phyloP scores from a whole-genome alignment of 37 sponge, comb jelly and placozoan genomes.

The Chondrilla cf. caribensis region DNA sequence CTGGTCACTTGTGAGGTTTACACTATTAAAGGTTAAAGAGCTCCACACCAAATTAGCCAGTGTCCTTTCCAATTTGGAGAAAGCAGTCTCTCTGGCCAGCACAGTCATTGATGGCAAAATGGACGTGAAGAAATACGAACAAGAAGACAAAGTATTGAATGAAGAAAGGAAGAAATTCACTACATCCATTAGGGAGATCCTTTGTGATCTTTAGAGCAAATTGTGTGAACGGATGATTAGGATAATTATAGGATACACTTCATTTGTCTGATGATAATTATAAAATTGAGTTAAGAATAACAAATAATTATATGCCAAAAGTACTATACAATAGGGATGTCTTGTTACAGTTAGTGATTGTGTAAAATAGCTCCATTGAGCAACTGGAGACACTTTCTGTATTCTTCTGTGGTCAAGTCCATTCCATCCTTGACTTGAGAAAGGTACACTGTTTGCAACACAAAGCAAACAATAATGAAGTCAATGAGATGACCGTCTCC shows the following conservation, averaged over 20 bases:
- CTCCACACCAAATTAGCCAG: not conserved
- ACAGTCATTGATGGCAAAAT: not conserved
- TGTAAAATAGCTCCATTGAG: not conserved
- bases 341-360: too few relatives aligned
- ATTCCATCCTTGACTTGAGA: not conserved
- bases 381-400: not conserved
- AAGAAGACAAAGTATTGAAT: not conserved
- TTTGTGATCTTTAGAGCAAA: not conserved
- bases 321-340: too few relatives aligned
- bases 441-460: not conserved
- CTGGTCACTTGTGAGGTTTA: not conserved
- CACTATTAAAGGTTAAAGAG: not conserved
- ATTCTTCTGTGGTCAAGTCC: not conserved
- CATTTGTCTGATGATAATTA: too few relatives aligned
- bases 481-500: too few relatives aligned
- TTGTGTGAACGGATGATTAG: too few relatives aligned
- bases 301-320: too few relatives aligned
- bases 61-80: not conserved
- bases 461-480: not conserved
- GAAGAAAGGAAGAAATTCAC: conserved; percentile 1
- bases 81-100: not conserved
- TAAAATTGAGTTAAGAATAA: too few relatives aligned
- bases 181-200: not conserved
- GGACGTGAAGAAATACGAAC: conserved; percentile 1
- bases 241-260: too few relatives aligned